Conservation (phyloP, 2,113 vertebrate species). For the Pollachius pollachius region DNA sequence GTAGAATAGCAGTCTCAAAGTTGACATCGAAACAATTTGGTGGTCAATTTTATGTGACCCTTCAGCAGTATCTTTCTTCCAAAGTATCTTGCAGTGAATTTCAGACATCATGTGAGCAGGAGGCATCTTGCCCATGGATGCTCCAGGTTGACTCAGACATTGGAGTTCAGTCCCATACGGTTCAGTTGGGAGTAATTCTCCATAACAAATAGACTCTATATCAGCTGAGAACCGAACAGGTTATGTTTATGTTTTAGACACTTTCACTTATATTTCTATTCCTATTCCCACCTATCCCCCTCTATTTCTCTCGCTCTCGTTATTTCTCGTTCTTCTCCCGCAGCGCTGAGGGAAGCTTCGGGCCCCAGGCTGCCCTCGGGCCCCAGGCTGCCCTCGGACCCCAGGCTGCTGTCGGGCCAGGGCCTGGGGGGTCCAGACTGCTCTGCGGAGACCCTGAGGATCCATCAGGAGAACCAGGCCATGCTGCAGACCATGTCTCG, state of each 20-base stretch:
- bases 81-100: no score
- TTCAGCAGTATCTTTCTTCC: no score
- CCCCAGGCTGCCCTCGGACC: slow-evolving; percentile 33
- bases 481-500: slow-evolving; percentile 79
- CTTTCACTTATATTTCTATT: not conserved
- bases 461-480: slow-evolving; percentile 86
- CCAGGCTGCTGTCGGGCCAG: slow-evolving; percentile 81
- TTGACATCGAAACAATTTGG: no score
- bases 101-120: no score
- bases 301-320: not conserved
- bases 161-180: no score
- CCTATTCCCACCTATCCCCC: not conserved
- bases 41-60: not conserved
- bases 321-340: not conserved
- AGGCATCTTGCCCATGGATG: no score
- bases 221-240: no score
- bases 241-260: no score
- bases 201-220: no score
- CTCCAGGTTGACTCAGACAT: no score
- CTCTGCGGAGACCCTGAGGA: slow-evolving; percentile 78
- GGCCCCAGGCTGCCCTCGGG: slow-evolving; percentile 36
- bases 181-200: no score
- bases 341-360: slow-evolving; percentile 10
- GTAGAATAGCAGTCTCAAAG: no score
- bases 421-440: slow-evolving; percentile 73